Evolutionary conservation across 2,888 invertebrate species (phyloP).

Genomic region (Phyto melanocephala): DNA sequence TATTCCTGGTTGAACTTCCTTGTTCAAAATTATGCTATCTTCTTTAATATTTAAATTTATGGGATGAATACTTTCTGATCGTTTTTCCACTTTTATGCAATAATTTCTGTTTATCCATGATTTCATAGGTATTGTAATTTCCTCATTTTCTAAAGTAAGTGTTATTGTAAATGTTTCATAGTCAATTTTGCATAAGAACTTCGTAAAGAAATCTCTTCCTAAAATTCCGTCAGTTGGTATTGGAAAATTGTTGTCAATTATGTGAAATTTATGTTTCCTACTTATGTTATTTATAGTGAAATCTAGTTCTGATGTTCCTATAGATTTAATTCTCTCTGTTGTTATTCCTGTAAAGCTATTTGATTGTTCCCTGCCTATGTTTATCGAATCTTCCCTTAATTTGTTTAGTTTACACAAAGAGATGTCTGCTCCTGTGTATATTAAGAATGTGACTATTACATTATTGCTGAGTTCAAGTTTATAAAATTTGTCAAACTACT

Average conservation of each 20-base stretch:
- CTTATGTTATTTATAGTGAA: background rate
- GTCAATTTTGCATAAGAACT: no score
- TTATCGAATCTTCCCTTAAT: background rate
- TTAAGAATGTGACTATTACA: background rate
- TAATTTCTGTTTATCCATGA: constrained; percentile 13
- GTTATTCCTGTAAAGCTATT: background rate
- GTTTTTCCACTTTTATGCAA: background rate
- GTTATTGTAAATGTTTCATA: no score
- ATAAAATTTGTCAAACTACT: background rate
- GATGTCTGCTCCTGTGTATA: background rate
- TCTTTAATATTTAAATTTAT: background rate
- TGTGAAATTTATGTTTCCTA: background rate
- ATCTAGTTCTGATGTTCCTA: background rate
- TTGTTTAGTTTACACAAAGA: background rate
- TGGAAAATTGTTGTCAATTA: background rate
- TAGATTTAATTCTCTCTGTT: background rate
- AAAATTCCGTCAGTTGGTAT: no score
- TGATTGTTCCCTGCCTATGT: background rate
- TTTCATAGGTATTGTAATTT: no score
- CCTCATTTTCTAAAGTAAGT: no score
- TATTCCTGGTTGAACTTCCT: constrained; percentile 3
- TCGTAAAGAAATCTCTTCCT: no score
- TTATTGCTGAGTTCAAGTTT: background rate
- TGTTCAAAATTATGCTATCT: constrained; percentile 1
- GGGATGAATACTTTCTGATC: constrained; percentile 7